Conservation (phyloP, 2,797 vertebrate genomes). For the Oreochromis grahami region DNA sequence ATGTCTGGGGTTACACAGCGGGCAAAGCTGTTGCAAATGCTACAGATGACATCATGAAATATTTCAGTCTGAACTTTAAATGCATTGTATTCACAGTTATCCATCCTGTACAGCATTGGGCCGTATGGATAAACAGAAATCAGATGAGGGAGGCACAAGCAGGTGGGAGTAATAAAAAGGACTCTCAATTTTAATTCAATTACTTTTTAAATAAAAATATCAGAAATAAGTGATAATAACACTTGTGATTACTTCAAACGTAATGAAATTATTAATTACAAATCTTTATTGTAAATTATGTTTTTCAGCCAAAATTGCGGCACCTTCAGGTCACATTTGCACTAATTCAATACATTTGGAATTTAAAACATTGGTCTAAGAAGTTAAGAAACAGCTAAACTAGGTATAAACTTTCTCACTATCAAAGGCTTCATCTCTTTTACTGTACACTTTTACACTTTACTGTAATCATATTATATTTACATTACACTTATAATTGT, state of each 20-base stretch:
- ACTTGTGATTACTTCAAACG: accelerated
- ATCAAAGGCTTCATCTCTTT: neutral
- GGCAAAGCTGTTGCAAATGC: neutral
- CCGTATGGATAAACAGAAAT: neutral
- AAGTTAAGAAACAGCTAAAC: neutral
- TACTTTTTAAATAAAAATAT: neutral
- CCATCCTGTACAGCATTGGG: neutral
- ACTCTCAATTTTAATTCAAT: neutral
- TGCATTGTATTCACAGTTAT: neutral
- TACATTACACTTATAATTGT: neutral
- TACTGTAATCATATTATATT: neutral
- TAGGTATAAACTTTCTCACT: neutral
- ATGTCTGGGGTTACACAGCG: slow-evolving; percentile 11
- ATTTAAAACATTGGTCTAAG: neutral
- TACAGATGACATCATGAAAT: neutral
- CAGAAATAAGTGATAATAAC: neutral
- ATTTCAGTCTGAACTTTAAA: neutral
- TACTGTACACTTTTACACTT: neutral
- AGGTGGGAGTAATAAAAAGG: neutral
- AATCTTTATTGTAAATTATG: neutral
- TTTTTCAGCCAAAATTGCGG: neutral
- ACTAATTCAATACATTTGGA: neutral
- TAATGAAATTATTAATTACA: neutral
- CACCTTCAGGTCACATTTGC: neutral
- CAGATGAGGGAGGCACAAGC: neutral